Conservation (phyloP, 2,888 invertebrate genomes). For the Nephrocerus scutellatus region DNA sequence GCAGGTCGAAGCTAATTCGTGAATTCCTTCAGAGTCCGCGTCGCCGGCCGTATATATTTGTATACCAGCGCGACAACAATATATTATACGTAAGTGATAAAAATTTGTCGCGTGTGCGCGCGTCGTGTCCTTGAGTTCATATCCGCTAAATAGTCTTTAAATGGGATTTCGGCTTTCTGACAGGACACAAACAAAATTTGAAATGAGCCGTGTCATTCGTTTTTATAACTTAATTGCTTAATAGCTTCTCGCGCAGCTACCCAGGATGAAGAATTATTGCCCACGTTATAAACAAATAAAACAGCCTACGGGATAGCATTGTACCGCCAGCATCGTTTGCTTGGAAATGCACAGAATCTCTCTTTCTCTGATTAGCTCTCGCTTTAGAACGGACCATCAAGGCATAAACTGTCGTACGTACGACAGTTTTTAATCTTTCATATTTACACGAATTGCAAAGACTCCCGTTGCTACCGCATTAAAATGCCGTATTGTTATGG, state of each 20-base stretch:
- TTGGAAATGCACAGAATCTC: slow-evolving; percentile 10
- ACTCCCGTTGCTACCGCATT: slow-evolving; percentile 29
- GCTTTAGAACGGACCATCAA: slow-evolving; percentile 23
- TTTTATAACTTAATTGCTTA: slow-evolving; percentile 37
- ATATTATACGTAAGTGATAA: slow-evolving; percentile 1
- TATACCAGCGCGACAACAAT: no score
- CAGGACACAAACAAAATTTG: slow-evolving; percentile 20
- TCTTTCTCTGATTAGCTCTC: slow-evolving; percentile 15
- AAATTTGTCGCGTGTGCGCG: slow-evolving; percentile 15
- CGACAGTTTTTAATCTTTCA: slow-evolving; percentile 24
- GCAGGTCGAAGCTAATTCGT: no score
- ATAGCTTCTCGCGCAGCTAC: slow-evolving; percentile 30
- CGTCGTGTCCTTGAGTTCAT: no score
- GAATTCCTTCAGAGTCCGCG: no score
- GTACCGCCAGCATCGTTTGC: slow-evolving; percentile 3
- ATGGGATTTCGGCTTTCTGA: slow-evolving; percentile 13
- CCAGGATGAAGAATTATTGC: slow-evolving; percentile 43
- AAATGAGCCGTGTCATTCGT: slow-evolving; percentile 41
- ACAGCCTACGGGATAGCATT: slow-evolving; percentile 34
- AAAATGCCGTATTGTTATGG: slow-evolving; percentile 28
- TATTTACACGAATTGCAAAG: slow-evolving; percentile 26
- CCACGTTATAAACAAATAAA: slow-evolving; percentile 44
- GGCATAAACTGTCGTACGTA: slow-evolving; percentile 28
- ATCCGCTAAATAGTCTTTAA: slow-evolving; percentile 6
- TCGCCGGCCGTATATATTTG: no score